Base-by-base conservation (phyloP, 2,797 vertebrate genomes). In the Chromobotia macracanthus region DNA sequence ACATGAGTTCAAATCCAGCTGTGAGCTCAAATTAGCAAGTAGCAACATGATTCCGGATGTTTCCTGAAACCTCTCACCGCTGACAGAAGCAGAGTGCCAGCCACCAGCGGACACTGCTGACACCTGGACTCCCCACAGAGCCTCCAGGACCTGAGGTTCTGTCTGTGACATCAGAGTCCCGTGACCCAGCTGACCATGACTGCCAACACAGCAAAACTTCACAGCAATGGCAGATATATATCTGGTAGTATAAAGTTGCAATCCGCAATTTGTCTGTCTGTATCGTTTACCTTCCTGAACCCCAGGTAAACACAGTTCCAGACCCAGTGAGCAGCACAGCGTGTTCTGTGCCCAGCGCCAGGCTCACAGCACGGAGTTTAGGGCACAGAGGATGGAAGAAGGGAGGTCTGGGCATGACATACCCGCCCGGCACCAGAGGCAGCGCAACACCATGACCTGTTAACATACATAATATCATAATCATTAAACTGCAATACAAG, bases 121-220 rank as follows among this genome's bases (percentile, higher is more conserved):
- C 93, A 97, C 88, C 0, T 87, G 55, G 84, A 98, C 80, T 0
- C 97, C 97, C 3, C 93, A 94, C 35, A 99, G 86, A 0, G 95
- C 97, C 88, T 99, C 97, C 87, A 99, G 77, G 1, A 78, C 83
- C 81, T 89, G 90, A 0, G 97, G 97, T 87, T 95, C 91, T 41
- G 15, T 83, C 85, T 93, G 94, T 0, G 93, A 74, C 55, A 92
- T 89, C 83, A 99, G 93, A 0, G 16, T 85, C 1, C 95, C 95
- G 0, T 98, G 97, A 50, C 97, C 97, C 53, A 99, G 86, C 91
- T 99, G 96, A 66, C 97, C 97, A 0, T 97, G 97, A 87, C 97
- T 99, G 89, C 2, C 13, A 67, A 77, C 77, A 51, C 31, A 77
- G 82, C 55, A 83, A 46, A 73, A 2, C 2, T 75, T 0, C 16